Percentiles rank a stretch among this genome's conserved stretches.
Evolutionary conservation across 2,888 invertebrate species (phyloP).

Genomic region (Arctia plantaginis): DNA sequence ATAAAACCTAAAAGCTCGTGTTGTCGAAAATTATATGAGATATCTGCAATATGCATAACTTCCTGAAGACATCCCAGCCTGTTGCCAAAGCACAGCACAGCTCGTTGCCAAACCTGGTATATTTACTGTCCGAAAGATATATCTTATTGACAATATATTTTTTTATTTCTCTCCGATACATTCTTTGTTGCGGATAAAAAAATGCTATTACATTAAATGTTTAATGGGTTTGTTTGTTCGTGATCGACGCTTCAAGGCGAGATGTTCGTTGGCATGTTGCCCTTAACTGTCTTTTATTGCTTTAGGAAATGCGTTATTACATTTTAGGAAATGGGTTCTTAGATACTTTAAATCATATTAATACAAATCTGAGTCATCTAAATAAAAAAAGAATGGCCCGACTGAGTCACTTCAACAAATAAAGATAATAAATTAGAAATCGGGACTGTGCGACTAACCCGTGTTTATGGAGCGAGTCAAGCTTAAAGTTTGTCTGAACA

Average conservation of each 20-base stretch:
- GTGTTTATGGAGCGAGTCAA: neutral
- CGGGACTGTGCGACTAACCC: neutral
- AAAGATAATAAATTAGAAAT: neutral
- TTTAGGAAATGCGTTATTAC: neutral
- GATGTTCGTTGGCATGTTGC: conserved; percentile 5
- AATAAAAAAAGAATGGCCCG: neutral
- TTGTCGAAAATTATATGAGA: too few relatives aligned
- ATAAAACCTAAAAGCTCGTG: too few relatives aligned
- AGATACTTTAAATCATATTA: neutral
- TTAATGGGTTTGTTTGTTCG: conserved; percentile 13
- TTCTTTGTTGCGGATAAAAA: conserved; percentile 3
- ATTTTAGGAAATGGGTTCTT: neutral
- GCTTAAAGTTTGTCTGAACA: neutral
- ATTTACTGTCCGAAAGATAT: too few relatives aligned
- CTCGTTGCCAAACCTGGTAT: too few relatives aligned
- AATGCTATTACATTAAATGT: conserved; percentile 5
- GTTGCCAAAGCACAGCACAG: too few relatives aligned
- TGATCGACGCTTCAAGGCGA: neutral
- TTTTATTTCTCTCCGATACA: neutral
- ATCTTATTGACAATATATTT: neutral
- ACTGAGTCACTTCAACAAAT: neutral
- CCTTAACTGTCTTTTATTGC: neutral
- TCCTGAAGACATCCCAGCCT: too few relatives aligned
- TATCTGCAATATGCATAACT: too few relatives aligned
- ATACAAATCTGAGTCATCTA: neutral